Evolutionary conservation across 1,140 invertebrate species (phyloP).

Genomic region (Bombus waltoni): DNA sequence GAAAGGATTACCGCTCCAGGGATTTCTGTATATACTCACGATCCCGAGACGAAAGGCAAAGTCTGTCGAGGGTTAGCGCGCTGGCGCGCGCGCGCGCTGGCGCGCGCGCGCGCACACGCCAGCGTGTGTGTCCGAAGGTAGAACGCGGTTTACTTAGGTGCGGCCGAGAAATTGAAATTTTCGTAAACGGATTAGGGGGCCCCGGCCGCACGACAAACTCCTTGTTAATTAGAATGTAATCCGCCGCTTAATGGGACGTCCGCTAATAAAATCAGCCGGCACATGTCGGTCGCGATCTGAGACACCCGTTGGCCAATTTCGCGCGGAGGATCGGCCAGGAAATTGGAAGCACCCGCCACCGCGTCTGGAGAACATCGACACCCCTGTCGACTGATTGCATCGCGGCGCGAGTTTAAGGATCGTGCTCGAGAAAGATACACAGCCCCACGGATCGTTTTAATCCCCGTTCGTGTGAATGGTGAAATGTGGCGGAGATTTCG

Average conservation of each 20-base stretch:
- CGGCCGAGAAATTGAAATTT: constrained; percentile 81
- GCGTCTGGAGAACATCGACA: constrained; percentile 15
- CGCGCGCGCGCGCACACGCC: no score
- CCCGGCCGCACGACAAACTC: constrained; percentile 74
- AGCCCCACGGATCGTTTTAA: not conserved
- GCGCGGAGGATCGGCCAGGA: constrained; percentile 3
- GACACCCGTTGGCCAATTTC: constrained; percentile 27
- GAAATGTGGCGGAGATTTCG: not conserved
- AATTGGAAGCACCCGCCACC: constrained; percentile 11
- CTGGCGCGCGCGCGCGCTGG: no score
- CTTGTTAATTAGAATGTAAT: constrained; percentile 82
- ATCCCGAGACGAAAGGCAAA: constrained; percentile 71
- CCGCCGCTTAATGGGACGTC: constrained; percentile 75
- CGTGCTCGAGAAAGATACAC: not conserved
- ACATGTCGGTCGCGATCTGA: constrained; percentile 16
- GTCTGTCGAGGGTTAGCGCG: constrained; percentile 63
- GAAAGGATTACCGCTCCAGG: constrained; percentile 26
- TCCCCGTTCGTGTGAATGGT: not conserved
- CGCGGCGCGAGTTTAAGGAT: constrained; percentile 11
- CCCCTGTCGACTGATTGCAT: constrained; percentile 6
- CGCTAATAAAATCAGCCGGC: constrained; percentile 61
- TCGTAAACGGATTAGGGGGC: constrained; percentile 79
- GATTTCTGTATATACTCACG: constrained; percentile 31
- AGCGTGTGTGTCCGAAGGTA: not conserved
- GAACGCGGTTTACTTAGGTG: constrained; percentile 78